Evolutionary conservation across 2,888 invertebrate genomes (phyloP), one percentile per base, ranked within the genome.

Genomic region (Julus scanicus): DNA sequence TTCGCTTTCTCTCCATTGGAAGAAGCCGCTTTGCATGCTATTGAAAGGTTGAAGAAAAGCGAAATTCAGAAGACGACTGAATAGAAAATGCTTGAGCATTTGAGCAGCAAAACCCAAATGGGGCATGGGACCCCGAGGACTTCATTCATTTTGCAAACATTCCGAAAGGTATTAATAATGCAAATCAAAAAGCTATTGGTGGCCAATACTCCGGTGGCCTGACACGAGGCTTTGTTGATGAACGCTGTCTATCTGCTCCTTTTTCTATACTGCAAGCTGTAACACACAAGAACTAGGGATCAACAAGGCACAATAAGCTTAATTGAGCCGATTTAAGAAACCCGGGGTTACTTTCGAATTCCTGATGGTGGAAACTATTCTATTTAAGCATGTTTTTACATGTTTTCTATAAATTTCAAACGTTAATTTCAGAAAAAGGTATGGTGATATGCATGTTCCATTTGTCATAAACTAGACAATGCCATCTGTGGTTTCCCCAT

Each of bases 161-260:
- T 71, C 71, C 71, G 29, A 71, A 71, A 71, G 71, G 71, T 71
- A 71, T 71, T 71, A 71, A 71, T 71, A 71, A 71, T 71, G 29
- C n/a, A 2, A 71, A 71, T 71, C 71, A 71, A 71, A 29, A 71
- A 29, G 71, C 71, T 29, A 71, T 71, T 71, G 71, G 71, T 71
- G 71, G 71, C 29, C 71, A 29, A 44, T 71, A 20, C 71, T 71
- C 71, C 71, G 71, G 71, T 71, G 71, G 71, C 20, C 71, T 71
- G 71, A 29, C 71, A 71, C 29, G 71, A 71, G 44, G 3, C 71
- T 29, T 71, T 71, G 71, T 71, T 63, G 63, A 44, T 44, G 44
- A 44, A 44, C 44, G 44, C 71, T 71, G 71, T 71, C 71, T n/a
- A 29, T 71, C 71, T 71, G 20, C 5, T 29, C 71, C 29, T 63